Evolutionary conservation across 2,797 vertebrate species (phyloP).

Genomic region (Miichthys miiuy): DNA sequence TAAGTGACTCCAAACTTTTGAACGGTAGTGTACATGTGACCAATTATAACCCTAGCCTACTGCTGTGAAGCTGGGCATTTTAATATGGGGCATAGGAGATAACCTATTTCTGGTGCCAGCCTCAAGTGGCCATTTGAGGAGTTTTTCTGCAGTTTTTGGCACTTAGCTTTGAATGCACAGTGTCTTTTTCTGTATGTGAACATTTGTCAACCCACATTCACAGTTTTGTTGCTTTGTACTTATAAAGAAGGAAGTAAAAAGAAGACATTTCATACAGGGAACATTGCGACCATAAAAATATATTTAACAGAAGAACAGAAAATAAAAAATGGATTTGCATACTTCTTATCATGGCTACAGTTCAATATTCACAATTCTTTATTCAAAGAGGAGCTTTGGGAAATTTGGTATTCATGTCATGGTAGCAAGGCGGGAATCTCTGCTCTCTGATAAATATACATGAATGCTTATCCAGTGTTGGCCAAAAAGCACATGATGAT

Average conservation of each 20-base stretch:
- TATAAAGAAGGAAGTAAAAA: not conserved
- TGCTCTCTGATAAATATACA: constrained; percentile 42
- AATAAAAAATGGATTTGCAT: constrained; percentile 8
- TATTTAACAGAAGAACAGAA: not conserved
- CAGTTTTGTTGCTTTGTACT: not conserved
- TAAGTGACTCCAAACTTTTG: too few species aligned
- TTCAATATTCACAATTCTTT: constrained; percentile 3
- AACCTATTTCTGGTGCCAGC: too few species aligned
- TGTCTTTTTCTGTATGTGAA: not conserved
- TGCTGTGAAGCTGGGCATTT: too few species aligned
- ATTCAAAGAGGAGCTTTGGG: constrained; percentile 23
- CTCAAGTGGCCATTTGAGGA: too few species aligned
- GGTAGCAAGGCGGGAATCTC: constrained; percentile 25
- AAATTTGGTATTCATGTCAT: constrained; percentile 43
- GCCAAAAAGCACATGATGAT: constrained; percentile 55
- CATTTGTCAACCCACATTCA: not conserved
- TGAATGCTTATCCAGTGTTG: constrained; percentile 41
- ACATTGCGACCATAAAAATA: not conserved
- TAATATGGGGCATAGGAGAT: too few species aligned
- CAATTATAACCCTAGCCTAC: too few species aligned
- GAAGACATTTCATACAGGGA: not conserved
- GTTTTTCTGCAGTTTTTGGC: too few species aligned
- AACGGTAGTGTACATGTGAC: too few species aligned
- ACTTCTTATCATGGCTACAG: not conserved
- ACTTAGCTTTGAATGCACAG: not conserved